phyloP scores from a whole-genome alignment of 2,113 vertebrate species.

The Macrotus californicus region DNA sequence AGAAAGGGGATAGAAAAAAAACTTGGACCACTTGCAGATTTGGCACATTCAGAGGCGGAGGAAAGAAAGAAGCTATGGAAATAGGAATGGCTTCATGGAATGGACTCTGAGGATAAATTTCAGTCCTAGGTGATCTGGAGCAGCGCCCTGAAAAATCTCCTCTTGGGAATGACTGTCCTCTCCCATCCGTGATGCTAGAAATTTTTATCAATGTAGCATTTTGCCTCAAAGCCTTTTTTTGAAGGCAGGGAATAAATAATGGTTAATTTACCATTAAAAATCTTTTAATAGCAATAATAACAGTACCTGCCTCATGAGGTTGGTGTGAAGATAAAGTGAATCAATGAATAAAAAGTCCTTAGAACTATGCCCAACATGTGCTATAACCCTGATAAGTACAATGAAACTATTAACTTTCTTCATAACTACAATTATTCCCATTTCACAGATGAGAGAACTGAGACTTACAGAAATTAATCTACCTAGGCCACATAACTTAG shows the following conservation, averaged over 20 bases:
- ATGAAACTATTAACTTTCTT: not conserved
- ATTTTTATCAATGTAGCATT: not conserved
- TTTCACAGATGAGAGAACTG: not conserved
- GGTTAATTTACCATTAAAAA: not conserved
- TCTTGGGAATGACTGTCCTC: no score
- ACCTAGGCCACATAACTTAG: not conserved
- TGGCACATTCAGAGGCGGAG: slow-evolving; percentile 14
- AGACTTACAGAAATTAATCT: not conserved
- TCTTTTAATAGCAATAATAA: not conserved
- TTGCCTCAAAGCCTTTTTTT: not conserved
- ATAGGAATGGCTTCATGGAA: not conserved
- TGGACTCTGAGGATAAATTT: not conserved
- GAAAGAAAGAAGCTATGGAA: slow-evolving; percentile 43
- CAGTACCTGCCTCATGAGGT: not conserved
- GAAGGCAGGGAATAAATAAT: not conserved
- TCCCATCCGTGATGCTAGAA: not conserved
- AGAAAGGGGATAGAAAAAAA: slow-evolving; percentile 16
- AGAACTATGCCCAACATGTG: not conserved
- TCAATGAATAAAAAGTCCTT: not conserved
- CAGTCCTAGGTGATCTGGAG: not conserved
- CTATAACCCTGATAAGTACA: not conserved
- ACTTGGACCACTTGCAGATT: slow-evolving; percentile 54
- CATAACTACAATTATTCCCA: not conserved
- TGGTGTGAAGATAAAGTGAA: not conserved
- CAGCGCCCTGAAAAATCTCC: not conserved